These are phyloP conservation scores for Galaxias olidus DNA, from an alignment of 2,797 vertebrate genomes.

Conservation along the genomic window DNA sequence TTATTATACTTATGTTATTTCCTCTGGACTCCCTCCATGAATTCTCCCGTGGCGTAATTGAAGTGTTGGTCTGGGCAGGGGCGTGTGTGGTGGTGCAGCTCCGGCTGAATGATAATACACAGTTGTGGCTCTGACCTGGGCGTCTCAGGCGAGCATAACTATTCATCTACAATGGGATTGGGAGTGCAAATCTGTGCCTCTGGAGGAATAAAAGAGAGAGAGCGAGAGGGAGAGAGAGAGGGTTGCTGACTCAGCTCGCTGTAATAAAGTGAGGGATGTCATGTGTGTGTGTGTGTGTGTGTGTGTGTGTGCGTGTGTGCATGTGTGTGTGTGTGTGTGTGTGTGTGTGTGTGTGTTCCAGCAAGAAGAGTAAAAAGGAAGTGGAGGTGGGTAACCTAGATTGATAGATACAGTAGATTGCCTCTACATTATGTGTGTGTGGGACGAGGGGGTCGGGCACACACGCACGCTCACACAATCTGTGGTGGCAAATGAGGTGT, in stretches of 20 bases:
- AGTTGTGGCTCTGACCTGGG: conserved; percentile 21
- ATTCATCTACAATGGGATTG: conserved; percentile 39
- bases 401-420: conserved; percentile 19
- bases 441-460: neutral
- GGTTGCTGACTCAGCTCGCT: conserved; percentile 51
- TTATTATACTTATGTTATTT: neutral
- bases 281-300: conserved; percentile 29
- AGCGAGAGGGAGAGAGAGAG: conserved; percentile 6
- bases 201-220: conserved; percentile 13
- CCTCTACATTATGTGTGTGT: neutral
- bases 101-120: conserved; percentile 14
- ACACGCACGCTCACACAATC: neutral
- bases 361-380: conserved; percentile 23
- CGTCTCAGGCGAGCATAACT: conserved; percentile 24
- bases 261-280: conserved; percentile 50
- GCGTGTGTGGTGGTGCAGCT: neutral
- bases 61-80: neutral
- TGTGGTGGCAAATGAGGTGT: conserved; percentile 6
- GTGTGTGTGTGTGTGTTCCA: conserved; percentile 6
- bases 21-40: neutral
- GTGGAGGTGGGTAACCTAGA: conserved; percentile 13
- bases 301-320: conserved; percentile 9
- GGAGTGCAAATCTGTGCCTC: conserved; percentile 39
- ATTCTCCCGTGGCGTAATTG: neutral
- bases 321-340: conserved; percentile 12